phyloP scores from a whole-genome alignment of 2,797 vertebrate species.

The Delichon dasypus region DNA sequence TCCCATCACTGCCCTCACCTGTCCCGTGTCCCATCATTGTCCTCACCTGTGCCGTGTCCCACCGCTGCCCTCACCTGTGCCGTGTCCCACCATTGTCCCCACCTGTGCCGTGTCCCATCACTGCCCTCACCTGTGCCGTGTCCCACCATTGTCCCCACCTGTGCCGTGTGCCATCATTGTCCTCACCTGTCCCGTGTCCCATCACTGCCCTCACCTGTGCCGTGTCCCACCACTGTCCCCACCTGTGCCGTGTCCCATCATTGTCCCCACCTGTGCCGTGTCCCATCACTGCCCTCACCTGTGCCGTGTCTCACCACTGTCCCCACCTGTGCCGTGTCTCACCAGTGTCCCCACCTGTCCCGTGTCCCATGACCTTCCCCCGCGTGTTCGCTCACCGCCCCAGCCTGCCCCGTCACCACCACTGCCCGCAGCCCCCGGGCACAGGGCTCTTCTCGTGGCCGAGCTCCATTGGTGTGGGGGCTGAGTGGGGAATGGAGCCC shows the following conservation, averaged over 20 bases:
- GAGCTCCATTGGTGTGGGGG: background rate
- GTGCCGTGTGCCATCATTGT: too few species aligned
- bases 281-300: too few species aligned
- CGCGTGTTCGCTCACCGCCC: background rate
- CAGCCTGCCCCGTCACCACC: background rate
- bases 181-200: background rate
- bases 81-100: too few species aligned
- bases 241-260: too few species aligned
- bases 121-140: background rate
- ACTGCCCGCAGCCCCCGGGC: too few species aligned
- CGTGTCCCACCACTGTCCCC: too few species aligned
- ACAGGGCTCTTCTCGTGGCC: accelerated
- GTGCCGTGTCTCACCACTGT: too few species aligned
- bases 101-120: too few species aligned
- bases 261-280: background rate
- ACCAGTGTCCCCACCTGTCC: background rate
- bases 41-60: background rate
- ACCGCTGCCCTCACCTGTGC: too few species aligned
- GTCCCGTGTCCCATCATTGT: background rate
- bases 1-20: too few species aligned
- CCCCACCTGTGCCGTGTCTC: background rate
- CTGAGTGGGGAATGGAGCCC: background rate
- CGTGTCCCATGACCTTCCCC: background rate
- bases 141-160: too few species aligned
- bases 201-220: too few species aligned